Conservation (phyloP, 2,888 invertebrate genomes). For the Panzeria rudis region DNA sequence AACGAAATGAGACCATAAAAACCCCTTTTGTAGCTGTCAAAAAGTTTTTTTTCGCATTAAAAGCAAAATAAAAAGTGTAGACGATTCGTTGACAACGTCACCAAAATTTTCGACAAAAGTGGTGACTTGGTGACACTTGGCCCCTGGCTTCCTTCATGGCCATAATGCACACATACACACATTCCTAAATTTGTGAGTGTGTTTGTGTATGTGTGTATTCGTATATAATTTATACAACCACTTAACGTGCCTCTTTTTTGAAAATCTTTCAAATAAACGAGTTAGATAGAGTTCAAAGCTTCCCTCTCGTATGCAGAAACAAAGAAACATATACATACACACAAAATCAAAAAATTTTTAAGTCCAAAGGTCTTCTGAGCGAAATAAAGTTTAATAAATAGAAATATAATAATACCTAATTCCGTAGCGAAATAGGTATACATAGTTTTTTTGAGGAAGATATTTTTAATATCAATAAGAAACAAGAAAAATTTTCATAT, state of each 20-base stretch:
- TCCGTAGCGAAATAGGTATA: no score
- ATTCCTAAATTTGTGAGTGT: background rate
- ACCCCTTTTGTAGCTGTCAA: no score
- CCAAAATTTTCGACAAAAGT: no score
- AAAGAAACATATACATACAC: background rate
- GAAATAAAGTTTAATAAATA: background rate
- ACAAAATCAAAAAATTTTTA: background rate
- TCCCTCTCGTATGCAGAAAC: background rate
- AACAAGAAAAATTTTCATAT: no score
- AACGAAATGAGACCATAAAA: no score
- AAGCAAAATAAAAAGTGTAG: no score
- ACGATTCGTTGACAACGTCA: no score
- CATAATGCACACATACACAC: background rate
- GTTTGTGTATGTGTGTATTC: background rate
- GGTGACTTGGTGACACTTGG: no score
- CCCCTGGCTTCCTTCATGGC: no score
- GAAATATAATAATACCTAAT: background rate
- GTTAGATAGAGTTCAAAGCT: constrained; percentile 28
- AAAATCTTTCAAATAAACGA: constrained; percentile 1
- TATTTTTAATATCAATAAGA: no score
- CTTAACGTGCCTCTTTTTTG: constrained; percentile 23
- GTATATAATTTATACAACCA: background rate
- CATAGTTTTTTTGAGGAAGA: no score
- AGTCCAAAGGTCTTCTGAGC: constrained; percentile 16
- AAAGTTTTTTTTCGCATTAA: no score